Evolutionary conservation across 2,797 vertebrate genomes (phyloP).

Genomic region (Darevskia nairensis): DNA sequence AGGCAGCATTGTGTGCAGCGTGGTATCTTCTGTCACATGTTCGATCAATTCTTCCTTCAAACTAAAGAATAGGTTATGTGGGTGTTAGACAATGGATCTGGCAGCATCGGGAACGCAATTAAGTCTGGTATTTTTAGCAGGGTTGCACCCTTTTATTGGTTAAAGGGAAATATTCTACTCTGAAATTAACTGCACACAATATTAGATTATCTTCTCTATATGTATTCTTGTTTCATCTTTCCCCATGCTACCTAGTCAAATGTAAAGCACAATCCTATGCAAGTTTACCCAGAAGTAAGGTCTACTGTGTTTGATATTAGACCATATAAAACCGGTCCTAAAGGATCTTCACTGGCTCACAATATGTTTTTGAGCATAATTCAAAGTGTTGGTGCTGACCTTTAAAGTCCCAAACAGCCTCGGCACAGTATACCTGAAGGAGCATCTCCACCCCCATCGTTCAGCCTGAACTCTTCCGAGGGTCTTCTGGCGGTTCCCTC

Average conservation of each 20-base stretch:
- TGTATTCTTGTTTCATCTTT: background rate
- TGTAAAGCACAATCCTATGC: background rate
- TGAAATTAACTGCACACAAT: conserved; percentile 3
- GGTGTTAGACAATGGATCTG: conserved; percentile 43
- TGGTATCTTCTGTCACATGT: conserved; percentile 34
- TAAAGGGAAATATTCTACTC: conserved; percentile 30
- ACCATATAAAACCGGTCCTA: too few species aligned
- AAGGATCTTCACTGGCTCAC: too few species aligned
- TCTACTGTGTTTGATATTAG: background rate
- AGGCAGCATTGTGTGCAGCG: background rate
- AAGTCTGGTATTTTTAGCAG: conserved; percentile 48
- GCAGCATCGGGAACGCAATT: conserved; percentile 42
- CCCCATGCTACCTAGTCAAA: background rate
- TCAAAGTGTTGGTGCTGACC: too few species aligned
- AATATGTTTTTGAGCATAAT: too few species aligned
- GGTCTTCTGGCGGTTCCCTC: too few species aligned
- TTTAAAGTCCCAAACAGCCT: too few species aligned
- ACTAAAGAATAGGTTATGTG: conserved; percentile 43
- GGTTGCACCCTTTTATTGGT: conserved; percentile 44
- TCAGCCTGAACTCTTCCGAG: too few species aligned
- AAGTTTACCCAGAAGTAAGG: background rate
- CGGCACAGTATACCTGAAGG: too few species aligned
- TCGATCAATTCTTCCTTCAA: conserved; percentile 44
- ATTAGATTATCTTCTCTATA: conserved; percentile 5
- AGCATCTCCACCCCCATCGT: too few species aligned